A percentile compares a stretch with the other conserved stretches of the same genome.
These are phyloP conservation scores for Microcebus jonahi DNA, from an alignment of 2,113 vertebrate genomes.

Conservation along the genomic window DNA sequence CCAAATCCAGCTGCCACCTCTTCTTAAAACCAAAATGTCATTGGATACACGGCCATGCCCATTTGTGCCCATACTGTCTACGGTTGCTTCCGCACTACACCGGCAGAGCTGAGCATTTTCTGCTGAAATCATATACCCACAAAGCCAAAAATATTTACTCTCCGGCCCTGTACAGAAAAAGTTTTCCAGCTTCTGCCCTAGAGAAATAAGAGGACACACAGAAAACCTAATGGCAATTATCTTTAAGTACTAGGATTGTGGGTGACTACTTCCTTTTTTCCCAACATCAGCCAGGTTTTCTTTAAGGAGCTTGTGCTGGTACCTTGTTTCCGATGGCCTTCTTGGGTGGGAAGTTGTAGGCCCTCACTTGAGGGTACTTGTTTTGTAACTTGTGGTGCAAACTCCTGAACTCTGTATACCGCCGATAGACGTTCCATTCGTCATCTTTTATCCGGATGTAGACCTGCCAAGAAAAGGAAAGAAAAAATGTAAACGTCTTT, in stretches of 20 bases:
- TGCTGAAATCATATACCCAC: background rate
- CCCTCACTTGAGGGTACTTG: constrained; percentile 93
- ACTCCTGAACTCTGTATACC: constrained; percentile 95
- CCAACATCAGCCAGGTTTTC: background rate
- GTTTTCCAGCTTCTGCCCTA: background rate
- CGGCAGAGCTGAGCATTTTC: background rate
- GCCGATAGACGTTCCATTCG: constrained; percentile 97
- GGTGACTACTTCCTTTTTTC: background rate
- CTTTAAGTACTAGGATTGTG: background rate
- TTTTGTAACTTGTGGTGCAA: constrained; percentile 93
- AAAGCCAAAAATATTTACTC: background rate
- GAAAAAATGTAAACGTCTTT: background rate
- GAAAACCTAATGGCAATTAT: accelerated
- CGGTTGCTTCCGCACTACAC: too few relatives aligned
- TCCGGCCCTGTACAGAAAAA: background rate
- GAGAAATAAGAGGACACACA: accelerated
- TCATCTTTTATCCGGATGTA: constrained; percentile 98
- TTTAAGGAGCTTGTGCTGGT: background rate
- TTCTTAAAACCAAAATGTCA: background rate
- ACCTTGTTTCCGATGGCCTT: constrained; percentile 99
- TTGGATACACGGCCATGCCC: accelerated
- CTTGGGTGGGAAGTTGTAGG: constrained; percentile 96
- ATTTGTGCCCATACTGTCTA: accelerated
- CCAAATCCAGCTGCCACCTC: background rate
- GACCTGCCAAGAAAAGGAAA: constrained; percentile 86